These are phyloP conservation scores for Cancer borealis DNA, from an alignment of 2,888 invertebrate species.

Conservation along the genomic window DNA sequence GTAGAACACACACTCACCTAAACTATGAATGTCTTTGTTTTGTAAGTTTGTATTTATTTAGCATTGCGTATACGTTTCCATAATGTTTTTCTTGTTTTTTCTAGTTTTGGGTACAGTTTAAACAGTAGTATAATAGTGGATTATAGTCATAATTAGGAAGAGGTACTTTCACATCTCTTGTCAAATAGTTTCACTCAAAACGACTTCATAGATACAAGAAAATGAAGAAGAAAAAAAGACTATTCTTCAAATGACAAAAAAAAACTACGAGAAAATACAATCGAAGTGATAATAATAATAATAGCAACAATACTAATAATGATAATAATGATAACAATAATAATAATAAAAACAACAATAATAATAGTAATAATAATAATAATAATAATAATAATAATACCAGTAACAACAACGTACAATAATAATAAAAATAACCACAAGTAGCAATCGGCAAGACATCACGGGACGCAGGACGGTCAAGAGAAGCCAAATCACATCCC, in stretches of 20 bases:
- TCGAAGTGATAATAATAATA: not conserved
- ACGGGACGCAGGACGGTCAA: constrained; percentile 25
- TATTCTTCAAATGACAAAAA: constrained; percentile 6
- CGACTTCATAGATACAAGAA: not conserved
- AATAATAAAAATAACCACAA: not conserved
- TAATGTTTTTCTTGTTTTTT: not conserved
- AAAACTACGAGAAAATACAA: not conserved
- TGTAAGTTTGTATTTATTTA: not conserved
- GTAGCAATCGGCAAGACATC: constrained; percentile 7
- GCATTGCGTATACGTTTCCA: not conserved
- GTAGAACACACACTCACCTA: not conserved
- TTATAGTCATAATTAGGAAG: too few species aligned
- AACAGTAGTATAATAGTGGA: not conserved
- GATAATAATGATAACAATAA: not conserved
- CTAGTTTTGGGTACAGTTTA: not conserved
- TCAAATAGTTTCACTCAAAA: not conserved
- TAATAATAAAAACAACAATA: not conserved
- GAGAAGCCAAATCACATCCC: constrained; percentile 47
- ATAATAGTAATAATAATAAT: constrained; percentile 2
- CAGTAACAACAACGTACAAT: not conserved
- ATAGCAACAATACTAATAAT: not conserved
- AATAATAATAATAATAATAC: constrained; percentile 3
- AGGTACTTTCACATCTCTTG: too few species aligned
- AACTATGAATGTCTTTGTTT: not conserved
- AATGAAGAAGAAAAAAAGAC: not conserved